Base-by-base conservation (phyloP, 2,113 vertebrate species). In the Oreocharis arfaki region DNA sequence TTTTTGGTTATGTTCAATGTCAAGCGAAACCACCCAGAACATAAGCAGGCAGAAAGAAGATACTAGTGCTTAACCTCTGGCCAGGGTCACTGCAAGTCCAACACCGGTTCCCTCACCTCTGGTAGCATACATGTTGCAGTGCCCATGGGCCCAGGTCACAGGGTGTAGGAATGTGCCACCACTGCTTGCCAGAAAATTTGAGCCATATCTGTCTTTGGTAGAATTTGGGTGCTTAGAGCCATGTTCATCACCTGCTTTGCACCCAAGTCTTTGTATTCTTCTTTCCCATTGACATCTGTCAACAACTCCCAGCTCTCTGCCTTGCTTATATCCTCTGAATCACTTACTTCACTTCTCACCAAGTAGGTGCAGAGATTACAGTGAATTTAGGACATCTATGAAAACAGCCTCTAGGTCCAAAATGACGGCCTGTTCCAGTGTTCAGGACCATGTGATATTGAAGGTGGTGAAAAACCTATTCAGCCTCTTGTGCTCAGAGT, bases 161-260 rank as follows among this genome's bases (percentile, higher is more conserved):
- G 24, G 6, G 4, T 65, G 4, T 8, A 74, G 73, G 64, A 89
- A 70, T 7, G 5, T 77, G 42, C 46, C 55, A 74, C 46, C 53
- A 16, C 37, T 41, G 13, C 41, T 64, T 77, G 46, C 6, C 63
- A 80, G 68, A 63, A 30, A 65, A 85, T 68, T 42, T 76, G 59
- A 57, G 41, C 49, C 67, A 15, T 10, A 3, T 17, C n/a, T 76
- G 13, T 57, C 26, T 91, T 76, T 22, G 26, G 37, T 65, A 49
- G 77, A 93, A 89, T 75, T 89, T 79, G 33, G 23, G 11, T 87
- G 57, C 84, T 86, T 63, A 61, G 30, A 70, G 74, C 53, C 30
- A 44, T 28, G 10, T 81, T 84, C 44, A 44, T 78, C 68, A 92
- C 76, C 23, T 88, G 21, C 47, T 85, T 77, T 86, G 26, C 39